Evolutionary conservation across 2,797 vertebrate genomes (phyloP), one percentile per base, ranked within the genome.

Genomic region (Otolemur crassicaudatus): DNA sequence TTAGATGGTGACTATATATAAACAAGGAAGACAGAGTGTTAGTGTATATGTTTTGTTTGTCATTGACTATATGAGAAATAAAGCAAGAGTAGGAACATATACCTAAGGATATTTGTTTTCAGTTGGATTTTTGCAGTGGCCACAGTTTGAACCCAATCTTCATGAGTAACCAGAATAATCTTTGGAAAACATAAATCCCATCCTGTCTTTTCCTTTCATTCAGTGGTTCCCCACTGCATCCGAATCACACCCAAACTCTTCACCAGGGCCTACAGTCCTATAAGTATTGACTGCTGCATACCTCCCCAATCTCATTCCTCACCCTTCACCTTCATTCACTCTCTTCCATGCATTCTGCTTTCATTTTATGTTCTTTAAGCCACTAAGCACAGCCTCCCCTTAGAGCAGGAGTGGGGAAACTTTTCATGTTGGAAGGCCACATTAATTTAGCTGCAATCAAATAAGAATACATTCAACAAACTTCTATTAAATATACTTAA

Each of bases 321-420:
- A 12, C 10, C 12, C 5, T 56, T 5, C 1, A 1, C 4, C 14
- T 37, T 60, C 20, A 49, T 4, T 1, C 0, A 22, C 37, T 12
- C 0, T 40, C 22, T 16, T 14, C 49, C 43, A 27, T 40, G 70
- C 2, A 3, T 43, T 43, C 25, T 29, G 2, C 49, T 56, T 16
- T 34, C 20, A 20, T 22, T 77, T 79, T 7, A 16, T 16, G 20
- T 34, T 77, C 79, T 67, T 63, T 27, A 65, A 53, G 37, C n/a
- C 69, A 14, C 7, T 5, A 22, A 11, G 6, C 1, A 14, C 29
- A 4, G 61, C 31, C 14, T 65, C n/a, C 9, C 56, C 56, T 58
- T 58, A 22, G 49, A 53, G 49, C 49, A 53, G 49, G 49, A 14
- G 4, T 53, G 49, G 49, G 49, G 49, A 53, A 53, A 14, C 49